A percentile compares a stretch with the other conserved stretches of the same genome.
Conservation (phyloP, 2,113 vertebrate species). For the Ageneiosus marmoratus region DNA sequence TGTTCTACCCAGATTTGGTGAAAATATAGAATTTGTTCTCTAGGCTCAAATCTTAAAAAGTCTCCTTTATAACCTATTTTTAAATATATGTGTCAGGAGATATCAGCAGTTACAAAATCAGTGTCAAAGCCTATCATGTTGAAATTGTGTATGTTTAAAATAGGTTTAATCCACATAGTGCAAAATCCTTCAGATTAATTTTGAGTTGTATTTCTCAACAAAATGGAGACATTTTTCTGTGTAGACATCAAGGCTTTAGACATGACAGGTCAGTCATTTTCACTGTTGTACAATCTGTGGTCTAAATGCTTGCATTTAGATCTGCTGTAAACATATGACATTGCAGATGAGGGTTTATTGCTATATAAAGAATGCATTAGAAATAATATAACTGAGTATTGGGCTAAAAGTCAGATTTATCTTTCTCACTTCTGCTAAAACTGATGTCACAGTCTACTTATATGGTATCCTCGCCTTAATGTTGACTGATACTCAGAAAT, state of each 20-base stretch:
- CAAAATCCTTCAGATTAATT: not conserved
- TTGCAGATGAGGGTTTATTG: not conserved
- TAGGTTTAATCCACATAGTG: conserved; percentile 1
- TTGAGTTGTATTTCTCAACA: conserved; percentile 1
- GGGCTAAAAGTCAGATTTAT: not conserved
- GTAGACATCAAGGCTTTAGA: conserved; percentile 14
- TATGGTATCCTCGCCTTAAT: not conserved
- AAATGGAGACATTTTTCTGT: not conserved
- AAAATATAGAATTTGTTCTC: conserved; percentile 28
- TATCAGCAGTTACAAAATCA: conserved; percentile 15
- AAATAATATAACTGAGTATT: not conserved
- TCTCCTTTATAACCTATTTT: conserved; percentile 36
- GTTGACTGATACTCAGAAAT: not conserved
- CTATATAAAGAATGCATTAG: not conserved
- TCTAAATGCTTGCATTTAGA: conserved; percentile 3
- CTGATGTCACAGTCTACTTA: not conserved
- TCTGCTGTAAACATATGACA: not conserved
- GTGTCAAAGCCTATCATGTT: conserved; percentile 7
- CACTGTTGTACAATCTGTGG: not conserved
- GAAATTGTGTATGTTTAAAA: not conserved
- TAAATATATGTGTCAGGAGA: conserved; percentile 39
- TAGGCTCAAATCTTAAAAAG: conserved; percentile 53
- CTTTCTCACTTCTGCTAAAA: not conserved
- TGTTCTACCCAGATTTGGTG: conserved; percentile 42
- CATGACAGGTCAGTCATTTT: not conserved